Base-by-base conservation (phyloP, 2,888 invertebrate genomes). In the Endotricha flammealis region DNA sequence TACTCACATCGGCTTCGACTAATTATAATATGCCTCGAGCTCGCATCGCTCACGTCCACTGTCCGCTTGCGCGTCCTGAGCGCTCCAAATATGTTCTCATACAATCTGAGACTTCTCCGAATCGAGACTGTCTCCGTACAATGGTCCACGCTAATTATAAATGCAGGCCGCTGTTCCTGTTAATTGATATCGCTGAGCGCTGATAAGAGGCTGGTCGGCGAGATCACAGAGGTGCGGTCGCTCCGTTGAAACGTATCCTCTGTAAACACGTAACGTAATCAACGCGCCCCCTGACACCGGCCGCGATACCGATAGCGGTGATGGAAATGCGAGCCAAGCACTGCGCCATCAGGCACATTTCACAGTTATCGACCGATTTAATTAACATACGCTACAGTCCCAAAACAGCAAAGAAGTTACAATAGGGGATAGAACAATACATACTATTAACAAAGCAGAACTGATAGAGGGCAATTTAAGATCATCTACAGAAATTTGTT, bases 1-100 rank as follows among this genome's bases (percentile, higher is more conserved):
- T 83, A 82, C 82, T 85, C 85, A 86, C 79, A 64, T 71, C 63
- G 61, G 73, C 80, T 71, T 73, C 72, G 59, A 80, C 83, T 86
- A 86, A 86, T 86, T 85, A 81, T 85, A 85, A 83, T 79, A 82
- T 72, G 70, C 69, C 58, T 69, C 66, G 71, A 70, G 75, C 74
- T 67, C 70, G 64, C 68, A 67, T 68, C 68, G 61, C 47, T 53
- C 62, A 62, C 65, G 58, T 64, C 51, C 69, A 67, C 64, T 68
- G 70, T 70, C 69, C 70, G 70, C 63, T 65, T 58, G 50, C 53
- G 57, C 58, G 58, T 60, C 53, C 56, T 48, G 48, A 39, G 36
- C 37, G 14, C 22, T 29, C 14, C 41, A 41, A 44, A 49, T 48
- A 49, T 43, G 42, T 29, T 35, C 13, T 35, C 14, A 22, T 10